Evolutionary conservation across 2,113 vertebrate species (phyloP).

Genomic region (Fulica atra): DNA sequence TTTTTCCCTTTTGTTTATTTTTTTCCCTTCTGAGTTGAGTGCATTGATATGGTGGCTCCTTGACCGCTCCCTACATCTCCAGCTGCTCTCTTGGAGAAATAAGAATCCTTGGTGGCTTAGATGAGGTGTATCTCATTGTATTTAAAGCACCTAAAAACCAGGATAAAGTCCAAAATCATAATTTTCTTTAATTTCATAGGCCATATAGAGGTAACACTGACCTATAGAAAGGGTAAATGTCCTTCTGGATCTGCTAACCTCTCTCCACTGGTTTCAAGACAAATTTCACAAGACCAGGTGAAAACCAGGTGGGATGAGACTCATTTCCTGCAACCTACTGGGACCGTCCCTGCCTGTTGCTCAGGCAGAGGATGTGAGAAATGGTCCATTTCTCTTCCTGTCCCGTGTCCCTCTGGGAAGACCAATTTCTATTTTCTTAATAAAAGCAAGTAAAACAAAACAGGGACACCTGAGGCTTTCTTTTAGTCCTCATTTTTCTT

Average conservation of each 20-base stretch:
- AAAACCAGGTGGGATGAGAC: background rate
- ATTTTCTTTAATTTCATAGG: fast-evolving
- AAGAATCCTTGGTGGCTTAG: background rate
- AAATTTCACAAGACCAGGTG: background rate
- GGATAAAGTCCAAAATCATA: background rate
- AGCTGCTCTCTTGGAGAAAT: background rate
- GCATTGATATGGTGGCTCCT: background rate
- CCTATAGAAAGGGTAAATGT: background rate
- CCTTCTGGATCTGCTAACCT: background rate
- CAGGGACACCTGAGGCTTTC: background rate
- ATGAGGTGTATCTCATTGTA: background rate
- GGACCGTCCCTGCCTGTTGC: background rate
- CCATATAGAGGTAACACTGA: background rate
- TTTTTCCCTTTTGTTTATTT: too few species aligned
- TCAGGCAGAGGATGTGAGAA: background rate
- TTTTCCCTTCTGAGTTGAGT: too few species aligned
- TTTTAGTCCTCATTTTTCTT: background rate
- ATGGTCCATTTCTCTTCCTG: background rate
- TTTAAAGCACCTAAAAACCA: background rate
- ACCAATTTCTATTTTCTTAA: background rate
- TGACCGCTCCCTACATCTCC: background rate
- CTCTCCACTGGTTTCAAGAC: background rate
- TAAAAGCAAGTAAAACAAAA: conserved; percentile 9
- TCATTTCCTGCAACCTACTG: background rate
- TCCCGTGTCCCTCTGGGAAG: fast-evolving